Evolutionary conservation across 1,140 invertebrate species (phyloP).

Genomic region (Marisa cornuarietis): DNA sequence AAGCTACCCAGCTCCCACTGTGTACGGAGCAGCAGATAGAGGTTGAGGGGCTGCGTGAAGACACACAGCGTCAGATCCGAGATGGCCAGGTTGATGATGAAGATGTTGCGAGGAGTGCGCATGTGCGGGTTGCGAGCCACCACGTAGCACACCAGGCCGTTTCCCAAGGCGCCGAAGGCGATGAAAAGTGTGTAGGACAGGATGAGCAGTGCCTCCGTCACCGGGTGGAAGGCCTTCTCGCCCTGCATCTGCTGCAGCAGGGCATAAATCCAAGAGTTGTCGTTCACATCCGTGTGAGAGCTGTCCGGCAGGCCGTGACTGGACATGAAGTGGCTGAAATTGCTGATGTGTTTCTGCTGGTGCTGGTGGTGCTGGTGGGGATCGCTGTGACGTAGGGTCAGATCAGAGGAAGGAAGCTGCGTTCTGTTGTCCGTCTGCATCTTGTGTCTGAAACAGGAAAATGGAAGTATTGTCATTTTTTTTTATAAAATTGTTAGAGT

Average conservation of each 20-base stretch:
- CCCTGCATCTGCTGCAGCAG: constrained; percentile 24
- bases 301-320: neutral
- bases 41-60: constrained; percentile 85
- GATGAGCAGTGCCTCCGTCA: constrained; percentile 69
- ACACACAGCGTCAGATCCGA: constrained; percentile 85
- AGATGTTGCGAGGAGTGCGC: constrained; percentile 86
- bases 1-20: constrained; percentile 66
- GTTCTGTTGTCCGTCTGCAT: too few relatives aligned
- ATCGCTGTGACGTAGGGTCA: neutral
- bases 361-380: neutral
- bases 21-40: constrained; percentile 76
- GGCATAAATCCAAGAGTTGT: constrained; percentile 16
- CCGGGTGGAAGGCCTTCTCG: constrained; percentile 35
- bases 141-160: constrained; percentile 81
- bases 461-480: too few relatives aligned
- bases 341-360: neutral
- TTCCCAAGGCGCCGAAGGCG: constrained; percentile 80
- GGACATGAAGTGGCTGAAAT: neutral
- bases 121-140: constrained; percentile 82
- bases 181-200: constrained; percentile 79
- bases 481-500: too few relatives aligned
- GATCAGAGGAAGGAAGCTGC: neutral
- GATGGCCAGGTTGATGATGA: constrained; percentile 89
- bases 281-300: neutral
- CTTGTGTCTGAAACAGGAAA: too few relatives aligned